A percentile compares a stretch with the other conserved stretches of the same genome.
These are phyloP conservation scores for Holotrichia oblita DNA, from an alignment of 1,140 invertebrate genomes.

Conservation along the genomic window DNA sequence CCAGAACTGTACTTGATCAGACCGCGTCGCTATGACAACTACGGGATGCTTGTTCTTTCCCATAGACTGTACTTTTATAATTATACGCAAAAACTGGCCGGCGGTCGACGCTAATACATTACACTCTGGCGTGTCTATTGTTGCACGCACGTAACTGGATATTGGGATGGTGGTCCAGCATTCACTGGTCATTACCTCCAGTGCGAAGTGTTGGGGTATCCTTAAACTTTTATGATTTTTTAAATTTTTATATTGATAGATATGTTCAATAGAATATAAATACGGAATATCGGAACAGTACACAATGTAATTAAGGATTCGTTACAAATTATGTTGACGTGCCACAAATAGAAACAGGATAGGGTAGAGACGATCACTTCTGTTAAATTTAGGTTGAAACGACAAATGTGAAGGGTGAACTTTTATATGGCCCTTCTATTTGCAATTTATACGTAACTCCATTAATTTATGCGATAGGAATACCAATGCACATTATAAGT, in stretches of 20 bases:
- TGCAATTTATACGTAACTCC: too few species aligned
- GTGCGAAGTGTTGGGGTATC: background rate
- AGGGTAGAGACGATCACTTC: too few species aligned
- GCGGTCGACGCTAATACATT: conserved; percentile 35
- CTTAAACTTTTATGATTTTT: background rate
- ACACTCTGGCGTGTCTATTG: background rate
- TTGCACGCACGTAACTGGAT: conserved; percentile 20
- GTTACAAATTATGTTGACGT: background rate
- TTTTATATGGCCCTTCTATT: too few species aligned
- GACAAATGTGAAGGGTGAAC: too few species aligned
- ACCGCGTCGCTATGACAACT: conserved; percentile 58
- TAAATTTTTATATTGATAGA: background rate
- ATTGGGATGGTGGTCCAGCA: background rate
- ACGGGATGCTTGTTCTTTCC: conserved; percentile 53
- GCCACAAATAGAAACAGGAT: background rate
- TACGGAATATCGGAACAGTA: background rate
- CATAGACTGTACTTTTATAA: conserved; percentile 58
- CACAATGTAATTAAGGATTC: background rate
- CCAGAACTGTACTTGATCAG: conserved; percentile 54
- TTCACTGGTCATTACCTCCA: background rate
- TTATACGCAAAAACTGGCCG: conserved; percentile 57
- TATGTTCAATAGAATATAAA: background rate
- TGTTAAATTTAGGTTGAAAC: too few species aligned
- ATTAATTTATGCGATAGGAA: too few species aligned
- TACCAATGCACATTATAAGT: too few species aligned